These are phyloP conservation scores for Portevinia maculata DNA, from an alignment of 2,888 invertebrate species.

Conservation along the genomic window DNA sequence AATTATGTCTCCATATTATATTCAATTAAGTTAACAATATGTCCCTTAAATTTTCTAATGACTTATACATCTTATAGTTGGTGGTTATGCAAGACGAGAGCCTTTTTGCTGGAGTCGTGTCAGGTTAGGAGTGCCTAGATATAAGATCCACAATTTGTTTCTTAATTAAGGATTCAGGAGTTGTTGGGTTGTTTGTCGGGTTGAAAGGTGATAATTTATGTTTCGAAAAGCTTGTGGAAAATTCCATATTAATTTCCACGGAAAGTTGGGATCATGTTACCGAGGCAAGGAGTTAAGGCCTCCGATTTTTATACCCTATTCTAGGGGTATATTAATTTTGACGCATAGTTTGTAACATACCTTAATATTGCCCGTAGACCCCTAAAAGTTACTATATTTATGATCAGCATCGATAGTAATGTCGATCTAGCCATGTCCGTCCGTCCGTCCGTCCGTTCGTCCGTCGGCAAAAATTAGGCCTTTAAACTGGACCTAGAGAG, in stretches of 20 bases:
- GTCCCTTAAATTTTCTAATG: constrained; percentile 51
- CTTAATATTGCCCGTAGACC: too few species aligned
- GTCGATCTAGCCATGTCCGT: too few species aligned
- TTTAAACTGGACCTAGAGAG: too few species aligned
- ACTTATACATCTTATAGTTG: constrained; percentile 36
- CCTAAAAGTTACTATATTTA: too few species aligned
- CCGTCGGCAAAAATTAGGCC: too few species aligned
- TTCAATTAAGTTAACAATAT: constrained; percentile 69
- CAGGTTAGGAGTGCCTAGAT: constrained; percentile 46
- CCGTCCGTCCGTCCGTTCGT: too few species aligned
- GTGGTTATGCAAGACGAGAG: constrained; percentile 40
- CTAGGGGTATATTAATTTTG: too few species aligned
- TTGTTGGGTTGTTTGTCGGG: not conserved
- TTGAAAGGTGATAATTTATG: constrained; percentile 27
- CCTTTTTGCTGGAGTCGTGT: constrained; percentile 25
- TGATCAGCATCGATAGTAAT: too few species aligned
- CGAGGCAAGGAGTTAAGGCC: constrained; percentile 11
- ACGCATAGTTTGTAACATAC: too few species aligned
- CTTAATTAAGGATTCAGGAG: constrained; percentile 42
- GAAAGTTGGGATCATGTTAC: constrained; percentile 11
- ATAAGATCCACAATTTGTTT: constrained; percentile 56
- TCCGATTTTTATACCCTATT: too few species aligned
- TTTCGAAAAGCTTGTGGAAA: constrained; percentile 34
- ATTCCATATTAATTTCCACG: constrained; percentile 31
- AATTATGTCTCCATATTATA: constrained; percentile 51